Evolutionary conservation across 1,140 invertebrate species (phyloP).

Genomic region (Eurosta solidaginis): DNA sequence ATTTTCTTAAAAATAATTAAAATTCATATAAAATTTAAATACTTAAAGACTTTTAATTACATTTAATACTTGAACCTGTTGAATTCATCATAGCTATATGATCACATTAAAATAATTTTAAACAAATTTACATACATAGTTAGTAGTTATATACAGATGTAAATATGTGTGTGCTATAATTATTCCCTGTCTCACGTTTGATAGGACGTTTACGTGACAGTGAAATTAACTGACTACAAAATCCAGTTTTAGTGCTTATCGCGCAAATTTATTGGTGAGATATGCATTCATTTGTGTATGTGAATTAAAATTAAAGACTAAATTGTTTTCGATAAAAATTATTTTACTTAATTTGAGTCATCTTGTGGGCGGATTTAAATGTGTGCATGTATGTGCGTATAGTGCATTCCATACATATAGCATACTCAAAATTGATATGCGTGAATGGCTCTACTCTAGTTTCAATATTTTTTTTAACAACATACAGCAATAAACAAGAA

Average conservation of each 20-base stretch:
- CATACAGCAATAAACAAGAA: too few relatives aligned
- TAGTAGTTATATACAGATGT: not conserved
- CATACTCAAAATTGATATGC: too few relatives aligned
- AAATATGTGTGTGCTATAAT: not conserved
- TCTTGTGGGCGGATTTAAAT: not conserved
- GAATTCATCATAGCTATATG: too few relatives aligned
- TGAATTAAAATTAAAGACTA: not conserved
- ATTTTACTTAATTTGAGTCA: not conserved
- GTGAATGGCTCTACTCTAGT: too few relatives aligned
- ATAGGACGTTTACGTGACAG: constrained; percentile 20
- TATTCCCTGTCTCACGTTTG: not conserved
- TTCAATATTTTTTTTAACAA: too few relatives aligned
- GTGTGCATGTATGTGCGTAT: not conserved
- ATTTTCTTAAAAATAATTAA: not conserved
- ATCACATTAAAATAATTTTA: not conserved
- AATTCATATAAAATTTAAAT: not conserved
- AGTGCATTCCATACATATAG: too few relatives aligned
- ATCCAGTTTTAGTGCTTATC: not conserved
- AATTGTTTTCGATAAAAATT: not conserved
- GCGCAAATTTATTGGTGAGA: too few relatives aligned
- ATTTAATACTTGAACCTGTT: too few relatives aligned
- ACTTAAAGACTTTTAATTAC: too few relatives aligned
- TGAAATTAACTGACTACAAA: not conserved
- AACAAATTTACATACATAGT: not conserved
- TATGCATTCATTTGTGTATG: not conserved